Evolutionary conservation across 2,797 vertebrate species (phyloP).

Genomic region (Trachops cirrhosus): DNA sequence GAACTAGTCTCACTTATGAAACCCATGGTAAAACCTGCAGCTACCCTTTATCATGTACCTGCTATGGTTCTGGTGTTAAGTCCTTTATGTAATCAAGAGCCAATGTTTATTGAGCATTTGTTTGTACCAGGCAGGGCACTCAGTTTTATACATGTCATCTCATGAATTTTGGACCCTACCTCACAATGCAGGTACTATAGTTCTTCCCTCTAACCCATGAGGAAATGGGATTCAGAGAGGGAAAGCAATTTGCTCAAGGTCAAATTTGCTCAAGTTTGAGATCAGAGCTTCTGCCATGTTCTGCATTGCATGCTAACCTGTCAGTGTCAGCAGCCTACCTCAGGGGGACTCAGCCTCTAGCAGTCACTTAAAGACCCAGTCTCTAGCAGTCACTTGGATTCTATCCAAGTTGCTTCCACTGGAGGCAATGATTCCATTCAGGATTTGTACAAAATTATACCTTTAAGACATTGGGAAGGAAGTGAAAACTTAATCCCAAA

Average conservation of each 20-base stretch:
- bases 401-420: background rate
- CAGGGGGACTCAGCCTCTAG: background rate
- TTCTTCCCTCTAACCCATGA: background rate
- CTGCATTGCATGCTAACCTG: background rate
- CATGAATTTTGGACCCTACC: background rate
- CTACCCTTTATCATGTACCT: background rate
- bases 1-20: background rate
- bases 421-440: conserved; percentile 18
- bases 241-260: conserved; percentile 24
- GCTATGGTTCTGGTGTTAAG: background rate
- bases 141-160: background rate
- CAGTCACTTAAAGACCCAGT: background rate
- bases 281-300: background rate
- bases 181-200: background rate
- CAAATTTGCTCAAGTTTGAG: background rate
- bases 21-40: background rate
- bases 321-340: background rate
- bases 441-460: conserved; percentile 31
- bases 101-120: background rate
- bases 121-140: background rate
- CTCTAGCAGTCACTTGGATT: background rate
- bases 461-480: background rate
- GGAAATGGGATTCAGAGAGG: background rate
- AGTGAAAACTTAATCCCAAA: conserved; percentile 1
- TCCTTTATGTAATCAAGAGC: background rate